Evolutionary conservation across 2,888 invertebrate species (phyloP).

Genomic region (Dione juno): DNA sequence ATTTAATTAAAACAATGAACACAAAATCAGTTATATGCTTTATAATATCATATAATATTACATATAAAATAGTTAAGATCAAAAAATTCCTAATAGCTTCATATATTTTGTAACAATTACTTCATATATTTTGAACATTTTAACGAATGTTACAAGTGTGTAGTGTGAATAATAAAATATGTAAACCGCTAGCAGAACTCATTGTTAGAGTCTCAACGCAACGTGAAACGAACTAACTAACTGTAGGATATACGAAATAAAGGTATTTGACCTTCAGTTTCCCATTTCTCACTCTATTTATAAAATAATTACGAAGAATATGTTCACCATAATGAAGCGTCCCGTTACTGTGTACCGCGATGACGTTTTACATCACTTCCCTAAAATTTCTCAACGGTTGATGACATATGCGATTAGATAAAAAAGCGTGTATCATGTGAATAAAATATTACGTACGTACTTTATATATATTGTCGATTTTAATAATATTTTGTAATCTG

Average conservation of each 20-base stretch:
- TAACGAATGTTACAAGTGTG: neutral
- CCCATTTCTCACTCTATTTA: constrained; percentile 37
- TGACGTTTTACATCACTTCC: constrained; percentile 28
- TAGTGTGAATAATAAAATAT: neutral
- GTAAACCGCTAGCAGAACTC: constrained; percentile 1
- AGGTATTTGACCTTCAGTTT: constrained; percentile 35
- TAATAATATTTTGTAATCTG: neutral
- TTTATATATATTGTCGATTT: neutral
- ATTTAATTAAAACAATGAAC: no score
- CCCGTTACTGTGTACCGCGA: constrained; percentile 31
- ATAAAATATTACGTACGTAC: neutral
- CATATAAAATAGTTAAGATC: no score
- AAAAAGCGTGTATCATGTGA: neutral
- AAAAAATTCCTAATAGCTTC: no score
- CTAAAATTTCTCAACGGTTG: constrained; percentile 36
- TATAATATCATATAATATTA: neutral
- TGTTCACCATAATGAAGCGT: constrained; percentile 24
- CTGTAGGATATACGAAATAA: constrained; percentile 17
- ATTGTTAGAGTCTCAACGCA: constrained; percentile 6
- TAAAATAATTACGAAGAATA: constrained; percentile 41
- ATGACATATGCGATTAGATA: constrained; percentile 41
- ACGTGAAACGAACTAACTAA: constrained; percentile 7
- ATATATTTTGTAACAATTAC: no score
- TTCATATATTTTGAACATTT: neutral
- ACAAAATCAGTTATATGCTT: neutral